A percentile compares a stretch with the other conserved stretches of the same genome.
These are phyloP conservation scores for Drosophila seclusa DNA, from an alignment of 2,888 invertebrate genomes.

Conservation along the genomic window DNA sequence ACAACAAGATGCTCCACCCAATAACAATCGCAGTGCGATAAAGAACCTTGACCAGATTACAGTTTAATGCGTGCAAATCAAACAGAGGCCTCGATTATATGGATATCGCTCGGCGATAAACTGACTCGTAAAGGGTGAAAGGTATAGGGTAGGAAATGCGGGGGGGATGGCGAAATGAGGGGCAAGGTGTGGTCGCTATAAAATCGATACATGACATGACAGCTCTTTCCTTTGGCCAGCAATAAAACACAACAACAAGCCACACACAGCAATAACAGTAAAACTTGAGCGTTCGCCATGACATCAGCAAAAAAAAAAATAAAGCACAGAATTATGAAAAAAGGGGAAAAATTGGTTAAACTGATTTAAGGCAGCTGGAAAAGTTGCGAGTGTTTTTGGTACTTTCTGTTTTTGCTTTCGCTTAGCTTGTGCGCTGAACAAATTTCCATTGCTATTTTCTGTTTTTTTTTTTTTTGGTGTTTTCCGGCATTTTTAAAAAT, in stretches of 20 bases:
- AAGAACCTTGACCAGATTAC: conserved; percentile 76
- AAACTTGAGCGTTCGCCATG: conserved; percentile 63
- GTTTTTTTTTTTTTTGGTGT: not conserved
- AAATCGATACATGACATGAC: conserved; percentile 76
- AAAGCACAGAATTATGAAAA: conserved; percentile 8
- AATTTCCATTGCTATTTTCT: conserved; percentile 20
- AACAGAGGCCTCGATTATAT: conserved; percentile 58
- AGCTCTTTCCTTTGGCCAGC: conserved; percentile 55
- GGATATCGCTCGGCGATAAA: conserved; percentile 53
- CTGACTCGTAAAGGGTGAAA: not conserved
- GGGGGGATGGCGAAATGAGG: not conserved
- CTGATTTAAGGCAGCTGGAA: conserved; percentile 41
- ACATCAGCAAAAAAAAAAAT: conserved; percentile 68
- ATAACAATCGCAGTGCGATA: conserved; percentile 44
- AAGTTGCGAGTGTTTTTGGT: conserved; percentile 28
- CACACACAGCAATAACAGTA: conserved; percentile 64
- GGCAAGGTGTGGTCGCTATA: conserved; percentile 56
- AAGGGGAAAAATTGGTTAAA: conserved; percentile 27
- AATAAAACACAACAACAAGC: conserved; percentile 60
- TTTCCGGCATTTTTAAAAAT: conserved; percentile 35
- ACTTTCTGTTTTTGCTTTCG: conserved; percentile 6
- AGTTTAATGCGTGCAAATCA: conserved; percentile 73
- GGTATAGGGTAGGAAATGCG: not conserved
- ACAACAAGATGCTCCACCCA: conserved; percentile 50
- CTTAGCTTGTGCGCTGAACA: not conserved